Evolutionary conservation across 2,113 vertebrate species (phyloP), one percentile per base, ranked within the genome.

Genomic region (Scomber japonicus): DNA sequence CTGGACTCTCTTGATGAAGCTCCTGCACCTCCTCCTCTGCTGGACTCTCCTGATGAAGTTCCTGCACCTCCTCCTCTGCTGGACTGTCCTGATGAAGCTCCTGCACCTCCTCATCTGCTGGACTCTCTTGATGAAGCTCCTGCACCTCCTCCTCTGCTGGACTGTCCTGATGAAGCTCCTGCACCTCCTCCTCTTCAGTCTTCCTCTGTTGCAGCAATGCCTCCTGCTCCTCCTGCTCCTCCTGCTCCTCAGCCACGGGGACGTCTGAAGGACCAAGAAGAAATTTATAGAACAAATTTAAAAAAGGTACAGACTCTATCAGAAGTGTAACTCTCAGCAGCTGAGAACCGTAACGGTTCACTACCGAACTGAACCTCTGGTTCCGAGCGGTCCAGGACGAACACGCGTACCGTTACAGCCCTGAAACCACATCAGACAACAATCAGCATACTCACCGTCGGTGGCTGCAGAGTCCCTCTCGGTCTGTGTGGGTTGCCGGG

Each of bases 391-490:
- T n/a, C n/a, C n/a, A n/a, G n/a, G n/a, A 40, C 7, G 35, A 40
- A 7, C 9, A 40, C 5, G 8, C 35, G 35, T 40, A 40, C 35
- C 35, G 8, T 40, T 40, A 40, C 35, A 40, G 35, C 35, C 35
- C 35, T 40, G 5, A 8, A 8, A 40, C 35, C 35, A 40, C 35
- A 40, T 40, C 7, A 40, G 35, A 40, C 35, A 40, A 24, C 24
- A 24, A 24, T 24, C 1, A 24, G 24, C 46, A 68, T 24, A 90
- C 91, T 88, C 56, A 91, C 87, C 75, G 14, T 11, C 12, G 27
- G 68, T 1, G 2, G 31, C 24, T 24, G 24, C 17, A 62, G 61
- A 67, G 50, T 74, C 72, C 10, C 3, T 2, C 4, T 69, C 51
- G 9, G 27, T 27, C 30, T n/a, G 27, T 27, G 10, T 27, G 21